These are phyloP conservation scores for Sylvicola fuscatus DNA, from an alignment of 2,888 invertebrate genomes.

Conservation along the genomic window DNA sequence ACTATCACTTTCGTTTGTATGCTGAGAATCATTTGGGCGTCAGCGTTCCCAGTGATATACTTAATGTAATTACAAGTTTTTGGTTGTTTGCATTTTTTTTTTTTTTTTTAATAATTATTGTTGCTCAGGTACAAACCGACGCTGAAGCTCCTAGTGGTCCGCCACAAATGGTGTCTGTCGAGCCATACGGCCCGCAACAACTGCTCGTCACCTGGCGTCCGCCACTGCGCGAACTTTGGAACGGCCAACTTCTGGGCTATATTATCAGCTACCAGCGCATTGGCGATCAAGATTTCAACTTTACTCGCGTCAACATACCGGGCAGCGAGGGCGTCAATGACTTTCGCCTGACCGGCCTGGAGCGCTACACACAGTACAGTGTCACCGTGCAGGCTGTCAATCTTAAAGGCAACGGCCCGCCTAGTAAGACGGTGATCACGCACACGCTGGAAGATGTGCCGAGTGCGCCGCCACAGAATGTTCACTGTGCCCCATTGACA, in stretches of 20 bases:
- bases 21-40: slow-evolving; percentile 40
- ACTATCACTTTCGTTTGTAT: slow-evolving; percentile 36
- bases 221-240: slow-evolving; percentile 49
- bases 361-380: slow-evolving; percentile 61
- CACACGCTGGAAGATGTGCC: slow-evolving; percentile 33
- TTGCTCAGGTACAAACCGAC: slow-evolving; percentile 23
- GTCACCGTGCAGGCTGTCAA: slow-evolving; percentile 64
- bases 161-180: slow-evolving; percentile 42
- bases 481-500: slow-evolving; percentile 43
- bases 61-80: slow-evolving; percentile 19
- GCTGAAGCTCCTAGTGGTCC: slow-evolving; percentile 48
- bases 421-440: slow-evolving; percentile 36
- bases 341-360: slow-evolving; percentile 39
- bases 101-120: background rate
- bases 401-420: slow-evolving; percentile 56
- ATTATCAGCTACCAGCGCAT: slow-evolving; percentile 32
- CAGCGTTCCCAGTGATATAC: slow-evolving; percentile 34
- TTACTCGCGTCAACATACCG: slow-evolving; percentile 22
- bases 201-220: slow-evolving; percentile 56
- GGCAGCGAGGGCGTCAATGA: slow-evolving; percentile 28
- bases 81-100: background rate
- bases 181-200: slow-evolving; percentile 46
- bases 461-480: slow-evolving; percentile 42
- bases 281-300: slow-evolving; percentile 15
- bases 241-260: slow-evolving; percentile 55